Percentiles rank a stretch among this genome's conserved stretches.
These are phyloP conservation scores for Bungarus multicinctus DNA, from an alignment of 2,113 vertebrate species.

Conservation along the genomic window DNA sequence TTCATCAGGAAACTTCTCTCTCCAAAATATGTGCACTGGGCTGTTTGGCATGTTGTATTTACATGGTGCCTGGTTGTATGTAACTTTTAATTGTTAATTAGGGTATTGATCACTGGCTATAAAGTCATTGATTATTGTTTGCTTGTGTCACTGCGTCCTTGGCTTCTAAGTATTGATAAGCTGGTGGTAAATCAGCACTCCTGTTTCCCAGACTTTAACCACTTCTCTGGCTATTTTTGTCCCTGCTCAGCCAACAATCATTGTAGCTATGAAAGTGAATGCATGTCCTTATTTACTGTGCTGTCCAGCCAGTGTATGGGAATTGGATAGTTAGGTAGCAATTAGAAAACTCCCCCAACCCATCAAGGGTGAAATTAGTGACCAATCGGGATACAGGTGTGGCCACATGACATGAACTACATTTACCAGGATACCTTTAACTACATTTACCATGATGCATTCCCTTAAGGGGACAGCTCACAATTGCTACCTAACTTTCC, in stretches of 20 bases:
- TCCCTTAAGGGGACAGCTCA: too few relatives aligned
- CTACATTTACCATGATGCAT: too few relatives aligned
- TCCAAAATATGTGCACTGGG: not conserved
- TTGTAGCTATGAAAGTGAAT: not conserved
- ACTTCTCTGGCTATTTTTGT: not conserved
- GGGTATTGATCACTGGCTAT: not conserved
- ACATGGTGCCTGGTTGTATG: not conserved
- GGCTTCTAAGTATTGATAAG: not conserved
- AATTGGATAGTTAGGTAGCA: too few relatives aligned
- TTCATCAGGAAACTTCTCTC: not conserved
- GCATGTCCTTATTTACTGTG: not conserved
- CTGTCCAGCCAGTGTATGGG: too few relatives aligned
- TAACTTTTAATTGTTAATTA: not conserved
- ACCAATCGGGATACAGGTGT: too few relatives aligned
- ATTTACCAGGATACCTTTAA: too few relatives aligned
- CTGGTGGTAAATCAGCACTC: not conserved
- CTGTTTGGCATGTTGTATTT: not conserved
- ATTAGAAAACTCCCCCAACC: too few relatives aligned
- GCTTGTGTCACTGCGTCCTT: not conserved
- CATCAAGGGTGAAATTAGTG: too few relatives aligned
- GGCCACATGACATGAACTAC: too few relatives aligned
- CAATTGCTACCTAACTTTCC: too few relatives aligned
- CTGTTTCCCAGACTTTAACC: not conserved
- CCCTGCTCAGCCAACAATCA: not conserved
- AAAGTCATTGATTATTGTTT: not conserved